These are phyloP conservation scores for Drosophila pectinifera DNA, from an alignment of 1,140 invertebrate genomes.

Conservation along the genomic window DNA sequence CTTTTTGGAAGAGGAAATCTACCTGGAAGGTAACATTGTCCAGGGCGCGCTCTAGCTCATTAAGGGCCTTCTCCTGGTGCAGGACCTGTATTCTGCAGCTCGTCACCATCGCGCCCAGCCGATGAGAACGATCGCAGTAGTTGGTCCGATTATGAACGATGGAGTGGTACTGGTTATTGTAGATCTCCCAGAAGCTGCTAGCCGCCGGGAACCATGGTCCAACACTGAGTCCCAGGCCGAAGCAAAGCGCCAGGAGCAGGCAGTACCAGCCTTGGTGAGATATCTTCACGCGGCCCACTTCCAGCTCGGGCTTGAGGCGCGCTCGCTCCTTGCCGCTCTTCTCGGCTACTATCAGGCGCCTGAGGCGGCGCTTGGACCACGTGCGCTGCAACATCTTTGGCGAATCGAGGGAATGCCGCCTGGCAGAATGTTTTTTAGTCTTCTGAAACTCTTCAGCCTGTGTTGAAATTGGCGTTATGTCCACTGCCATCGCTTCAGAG, in stretches of 20 bases:
- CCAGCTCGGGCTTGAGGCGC: neutral
- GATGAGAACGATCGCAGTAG: slow-evolving; percentile 9
- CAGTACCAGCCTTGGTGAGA: neutral
- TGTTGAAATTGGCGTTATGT: neutral
- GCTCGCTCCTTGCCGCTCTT: neutral
- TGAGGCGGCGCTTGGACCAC: slow-evolving; percentile 1
- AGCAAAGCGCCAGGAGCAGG: neutral
- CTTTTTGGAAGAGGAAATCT: neutral
- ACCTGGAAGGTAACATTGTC: slow-evolving; percentile 7
- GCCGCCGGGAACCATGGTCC: neutral
- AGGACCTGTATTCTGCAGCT: neutral
- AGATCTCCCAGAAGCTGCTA: slow-evolving; percentile 11
- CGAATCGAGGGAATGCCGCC: neutral
- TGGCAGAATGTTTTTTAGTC: neutral
- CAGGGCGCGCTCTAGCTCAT: slow-evolving; percentile 8
- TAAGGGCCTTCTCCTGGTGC: slow-evolving; percentile 6
- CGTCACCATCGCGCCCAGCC: neutral
- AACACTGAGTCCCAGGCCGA: neutral
- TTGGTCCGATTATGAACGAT: slow-evolving; percentile 21
- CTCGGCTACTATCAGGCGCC: neutral
- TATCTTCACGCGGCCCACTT: neutral
- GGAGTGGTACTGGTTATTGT: slow-evolving; percentile 24
- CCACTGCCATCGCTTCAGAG: neutral
- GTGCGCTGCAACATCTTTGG: slow-evolving; percentile 1
- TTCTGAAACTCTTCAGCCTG: neutral